These are phyloP conservation scores for Chrysaora quinquecirrha DNA, from an alignment of 30 jellyfish, hydroid and myxozoan genomes.

Conservation along the genomic window DNA sequence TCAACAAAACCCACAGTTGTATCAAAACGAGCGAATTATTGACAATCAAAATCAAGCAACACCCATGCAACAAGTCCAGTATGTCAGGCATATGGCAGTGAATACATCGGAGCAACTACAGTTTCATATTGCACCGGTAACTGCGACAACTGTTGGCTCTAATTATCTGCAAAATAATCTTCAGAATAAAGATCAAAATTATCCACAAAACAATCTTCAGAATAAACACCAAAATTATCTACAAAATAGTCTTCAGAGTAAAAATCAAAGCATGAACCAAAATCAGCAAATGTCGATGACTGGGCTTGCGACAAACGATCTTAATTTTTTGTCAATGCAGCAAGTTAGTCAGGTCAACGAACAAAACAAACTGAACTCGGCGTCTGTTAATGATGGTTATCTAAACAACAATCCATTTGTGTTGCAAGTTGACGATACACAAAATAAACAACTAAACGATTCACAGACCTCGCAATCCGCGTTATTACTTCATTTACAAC, in stretches of 20 bases:
- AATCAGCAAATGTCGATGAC: background rate
- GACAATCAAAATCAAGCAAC: too few relatives aligned
- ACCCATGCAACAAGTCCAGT: background rate
- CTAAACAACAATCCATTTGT: background rate
- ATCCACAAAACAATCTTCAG: too few relatives aligned
- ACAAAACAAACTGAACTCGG: background rate
- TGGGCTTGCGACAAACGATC: background rate
- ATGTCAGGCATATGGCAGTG: background rate
- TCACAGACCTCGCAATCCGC: background rate
- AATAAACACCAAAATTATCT: too few relatives aligned
- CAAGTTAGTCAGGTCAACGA: background rate
- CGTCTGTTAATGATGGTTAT: background rate
- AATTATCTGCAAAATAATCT: background rate
- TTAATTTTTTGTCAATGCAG: background rate
- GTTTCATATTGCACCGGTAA: background rate
- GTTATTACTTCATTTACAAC: background rate
- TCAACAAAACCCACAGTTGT: background rate
- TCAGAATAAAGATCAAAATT: too few relatives aligned
- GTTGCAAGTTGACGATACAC: background rate
- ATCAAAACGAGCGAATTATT: background rate
- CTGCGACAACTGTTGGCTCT: background rate
- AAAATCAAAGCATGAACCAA: too few relatives aligned
- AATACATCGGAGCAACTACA: background rate
- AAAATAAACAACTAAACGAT: background rate
- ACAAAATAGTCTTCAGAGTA: too few relatives aligned